Conservation (phyloP, 1,140 invertebrate species). For the Papilio xuthus region DNA sequence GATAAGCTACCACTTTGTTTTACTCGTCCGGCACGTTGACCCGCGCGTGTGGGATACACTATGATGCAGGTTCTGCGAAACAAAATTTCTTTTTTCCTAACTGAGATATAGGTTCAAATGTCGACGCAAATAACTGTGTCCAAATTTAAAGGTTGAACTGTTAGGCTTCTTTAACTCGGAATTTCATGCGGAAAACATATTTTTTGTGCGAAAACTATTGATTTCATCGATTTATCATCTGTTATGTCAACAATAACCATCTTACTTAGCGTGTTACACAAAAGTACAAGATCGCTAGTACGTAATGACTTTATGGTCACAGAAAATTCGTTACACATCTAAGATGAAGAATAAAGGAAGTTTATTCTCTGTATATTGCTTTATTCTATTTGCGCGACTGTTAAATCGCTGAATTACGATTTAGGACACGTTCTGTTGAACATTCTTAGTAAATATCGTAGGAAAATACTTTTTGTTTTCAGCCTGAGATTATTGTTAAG, state of each 20-base stretch:
- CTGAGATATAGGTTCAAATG: too few species aligned
- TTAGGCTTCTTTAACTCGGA: too few species aligned
- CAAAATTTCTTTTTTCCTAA: constrained; percentile 38
- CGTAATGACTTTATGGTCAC: too few species aligned
- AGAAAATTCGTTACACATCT: neutral
- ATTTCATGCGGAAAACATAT: too few species aligned
- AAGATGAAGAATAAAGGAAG: neutral
- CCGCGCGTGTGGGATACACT: constrained; percentile 43
- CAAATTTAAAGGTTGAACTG: too few species aligned
- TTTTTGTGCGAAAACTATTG: too few species aligned
- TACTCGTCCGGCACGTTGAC: constrained; percentile 46
- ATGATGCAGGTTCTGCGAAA: constrained; percentile 40
- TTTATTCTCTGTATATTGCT: constrained; percentile 44
- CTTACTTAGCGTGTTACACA: too few species aligned
- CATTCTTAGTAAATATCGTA: neutral
- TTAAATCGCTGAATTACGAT: constrained; percentile 45
- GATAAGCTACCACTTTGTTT: constrained; percentile 35
- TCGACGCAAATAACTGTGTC: too few species aligned
- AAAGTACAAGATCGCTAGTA: too few species aligned
- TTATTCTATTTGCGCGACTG: constrained; percentile 47
- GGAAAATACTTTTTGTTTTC: neutral
- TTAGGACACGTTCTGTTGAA: constrained; percentile 28
- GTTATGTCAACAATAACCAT: too few species aligned
- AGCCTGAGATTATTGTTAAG: neutral
- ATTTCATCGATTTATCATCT: too few species aligned